Base-by-base conservation (phyloP, 2,797 vertebrate genomes). In the Halcyon smyrnensis region DNA sequence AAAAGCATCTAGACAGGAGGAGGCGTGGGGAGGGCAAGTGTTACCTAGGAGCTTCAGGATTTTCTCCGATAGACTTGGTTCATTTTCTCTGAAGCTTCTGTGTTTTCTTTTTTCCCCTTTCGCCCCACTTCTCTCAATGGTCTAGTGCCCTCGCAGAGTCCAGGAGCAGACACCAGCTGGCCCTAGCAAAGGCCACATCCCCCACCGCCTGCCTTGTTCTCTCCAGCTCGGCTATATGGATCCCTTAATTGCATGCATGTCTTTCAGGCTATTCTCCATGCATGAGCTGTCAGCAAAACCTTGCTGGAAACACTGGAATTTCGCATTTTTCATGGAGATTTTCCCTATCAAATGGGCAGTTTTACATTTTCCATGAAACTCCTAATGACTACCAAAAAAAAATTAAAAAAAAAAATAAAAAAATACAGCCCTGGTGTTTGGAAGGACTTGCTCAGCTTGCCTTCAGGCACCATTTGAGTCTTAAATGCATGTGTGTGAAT, bases 261-360 rank as follows among this genome's bases (percentile, higher is more conserved):
- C 96, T 96, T 95, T 96, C 96, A 97, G 93, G 75, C 96, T 95
- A 97, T 96, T 96, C 96, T 95, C 96, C 96, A 96, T 97, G 95
- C 96, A 97, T 95, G 95, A 95, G 88, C 94, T 95, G 95, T 95
- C 95, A 95, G 96, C 91, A 97, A 96, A 96, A 96, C 96, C 93
- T 96, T 65, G 90, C 96, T 97, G 96, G 86, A 97, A 96, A 97
- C 94, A 80, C 89, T 96, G 95, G 96, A 96, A 97, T 97, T 96
- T 97, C 90, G 90, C 95, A 96, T 97, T 97, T 96, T 97, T 92
- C 96, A 96, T 96, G 96, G 95, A 96, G 96, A 85, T 96, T 96
- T 95, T 85, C 96, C 84, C 89, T 95, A 89, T 56, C 94, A 73
- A 96, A 50, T 92, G 91, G 94, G 88, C 94, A 95, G 65, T 83